Conservation (phyloP, 2,888 invertebrate genomes). For the Isoperla grammatica region DNA sequence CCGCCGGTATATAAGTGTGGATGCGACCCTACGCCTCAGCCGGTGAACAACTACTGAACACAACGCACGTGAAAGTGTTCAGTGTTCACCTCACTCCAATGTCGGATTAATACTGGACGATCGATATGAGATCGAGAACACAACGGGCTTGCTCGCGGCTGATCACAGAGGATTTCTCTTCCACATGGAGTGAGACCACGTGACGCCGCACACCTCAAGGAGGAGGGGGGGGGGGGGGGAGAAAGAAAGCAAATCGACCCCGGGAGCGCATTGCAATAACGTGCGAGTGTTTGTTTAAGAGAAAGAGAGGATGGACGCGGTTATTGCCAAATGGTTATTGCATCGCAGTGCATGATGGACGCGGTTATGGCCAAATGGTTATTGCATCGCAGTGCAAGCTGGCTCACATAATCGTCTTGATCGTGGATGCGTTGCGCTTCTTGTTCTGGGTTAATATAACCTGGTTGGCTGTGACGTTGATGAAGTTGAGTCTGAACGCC, state of each 20-base stretch:
- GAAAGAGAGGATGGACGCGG: too few relatives aligned
- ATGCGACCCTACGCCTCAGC: neutral
- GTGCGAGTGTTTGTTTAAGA: too few relatives aligned
- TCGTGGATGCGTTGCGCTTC: too few relatives aligned
- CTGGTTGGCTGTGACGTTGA: too few relatives aligned
- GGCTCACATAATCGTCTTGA: too few relatives aligned
- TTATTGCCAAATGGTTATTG: too few relatives aligned
- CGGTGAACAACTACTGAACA: neutral
- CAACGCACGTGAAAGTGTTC: neutral
- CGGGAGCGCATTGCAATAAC: too few relatives aligned
- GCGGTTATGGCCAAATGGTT: too few relatives aligned
- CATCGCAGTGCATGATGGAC: too few relatives aligned
- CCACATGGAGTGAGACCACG: conserved; percentile 3
- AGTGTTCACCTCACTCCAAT: neutral
- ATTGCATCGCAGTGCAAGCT: too few relatives aligned
- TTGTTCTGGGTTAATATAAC: too few relatives aligned
- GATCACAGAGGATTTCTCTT: conserved; percentile 13
- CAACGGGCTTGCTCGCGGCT: neutral
- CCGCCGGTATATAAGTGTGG: neutral
- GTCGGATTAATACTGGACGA: conserved; percentile 10
- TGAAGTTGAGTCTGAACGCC: too few relatives aligned
- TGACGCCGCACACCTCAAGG: neutral
- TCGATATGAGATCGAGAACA: neutral
- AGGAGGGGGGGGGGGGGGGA: neutral
- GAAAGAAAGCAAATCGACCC: conserved; percentile 1